These are phyloP conservation scores for Pelecanoides urinatrix DNA, from an alignment of 2,113 vertebrate genomes.

Conservation along the genomic window DNA sequence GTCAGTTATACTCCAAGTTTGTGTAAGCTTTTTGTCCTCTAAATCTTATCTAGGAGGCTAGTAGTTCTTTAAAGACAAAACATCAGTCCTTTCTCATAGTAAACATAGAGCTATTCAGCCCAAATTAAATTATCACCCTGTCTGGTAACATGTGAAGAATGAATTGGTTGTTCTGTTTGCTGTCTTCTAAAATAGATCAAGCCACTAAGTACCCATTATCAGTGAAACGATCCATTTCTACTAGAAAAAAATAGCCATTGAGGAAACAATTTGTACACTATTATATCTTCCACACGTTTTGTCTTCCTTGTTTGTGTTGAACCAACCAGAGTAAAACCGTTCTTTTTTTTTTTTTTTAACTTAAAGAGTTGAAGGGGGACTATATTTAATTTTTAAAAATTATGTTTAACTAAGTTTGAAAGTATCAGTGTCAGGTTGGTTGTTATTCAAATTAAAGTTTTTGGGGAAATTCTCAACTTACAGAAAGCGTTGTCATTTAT, in stretches of 20 bases:
- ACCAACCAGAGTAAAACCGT: not conserved
- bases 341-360: not conserved
- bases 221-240: not conserved
- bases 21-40: not conserved
- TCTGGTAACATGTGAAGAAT: not conserved
- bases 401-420: not conserved
- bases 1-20: not conserved
- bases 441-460: not conserved
- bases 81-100: not conserved
- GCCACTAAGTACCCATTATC: not conserved
- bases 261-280: not conserved
- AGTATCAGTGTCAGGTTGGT: not conserved
- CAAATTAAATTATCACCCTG: not conserved
- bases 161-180: not conserved
- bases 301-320: not conserved
- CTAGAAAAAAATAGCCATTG: not conserved
- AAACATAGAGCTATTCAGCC: not conserved
- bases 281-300: not conserved
- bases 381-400: not conserved
- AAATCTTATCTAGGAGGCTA: not conserved
- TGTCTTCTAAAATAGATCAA: slow-evolving; percentile 26
- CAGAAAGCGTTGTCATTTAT: not conserved
- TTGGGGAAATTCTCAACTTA: not conserved
- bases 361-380: not conserved
- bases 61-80: not conserved